phyloP scores from a whole-genome alignment of 2,888 invertebrate genomes.

The Drosophila infuscata region DNA sequence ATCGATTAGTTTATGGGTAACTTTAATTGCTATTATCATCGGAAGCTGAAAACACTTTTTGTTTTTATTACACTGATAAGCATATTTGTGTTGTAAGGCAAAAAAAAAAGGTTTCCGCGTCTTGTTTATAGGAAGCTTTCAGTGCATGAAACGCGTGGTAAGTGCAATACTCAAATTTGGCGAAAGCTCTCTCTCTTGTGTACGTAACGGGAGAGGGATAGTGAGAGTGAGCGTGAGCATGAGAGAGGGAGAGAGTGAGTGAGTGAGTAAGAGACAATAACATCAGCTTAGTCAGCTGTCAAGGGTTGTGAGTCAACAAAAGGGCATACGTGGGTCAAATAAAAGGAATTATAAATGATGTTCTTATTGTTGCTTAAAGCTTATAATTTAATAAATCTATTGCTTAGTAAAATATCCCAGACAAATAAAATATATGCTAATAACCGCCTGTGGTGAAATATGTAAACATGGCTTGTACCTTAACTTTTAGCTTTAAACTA shows the following conservation, averaged over 20 bases:
- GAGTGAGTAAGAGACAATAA: neutral
- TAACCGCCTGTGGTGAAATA: neutral
- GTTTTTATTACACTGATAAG: slow-evolving; percentile 31
- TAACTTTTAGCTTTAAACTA: slow-evolving; percentile 26
- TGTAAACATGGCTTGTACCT: slow-evolving; percentile 15
- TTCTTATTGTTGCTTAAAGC: neutral
- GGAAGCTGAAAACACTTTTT: slow-evolving; percentile 10
- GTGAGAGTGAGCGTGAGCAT: neutral
- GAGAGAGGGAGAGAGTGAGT: neutral
- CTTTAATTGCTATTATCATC: slow-evolving; percentile 11
- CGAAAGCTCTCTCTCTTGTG: slow-evolving; percentile 13
- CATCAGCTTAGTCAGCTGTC: neutral
- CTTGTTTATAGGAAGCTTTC: slow-evolving; percentile 58
- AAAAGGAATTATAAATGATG: neutral
- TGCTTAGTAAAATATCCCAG: neutral
- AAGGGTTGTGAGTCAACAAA: slow-evolving; percentile 7
- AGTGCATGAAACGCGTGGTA: slow-evolving; percentile 57
- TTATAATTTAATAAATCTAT: neutral
- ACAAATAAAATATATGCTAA: neutral
- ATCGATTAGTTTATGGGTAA: slow-evolving; percentile 1
- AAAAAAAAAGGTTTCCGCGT: slow-evolving; percentile 37
- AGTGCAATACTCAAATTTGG: slow-evolving; percentile 15
- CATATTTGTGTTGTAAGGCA: slow-evolving; percentile 22
- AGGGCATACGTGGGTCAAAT: slow-evolving; percentile 3
- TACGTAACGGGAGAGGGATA: neutral